Evolutionary conservation across 2,797 vertebrate species (phyloP).

Genomic region (Babyrousa celebensis): DNA sequence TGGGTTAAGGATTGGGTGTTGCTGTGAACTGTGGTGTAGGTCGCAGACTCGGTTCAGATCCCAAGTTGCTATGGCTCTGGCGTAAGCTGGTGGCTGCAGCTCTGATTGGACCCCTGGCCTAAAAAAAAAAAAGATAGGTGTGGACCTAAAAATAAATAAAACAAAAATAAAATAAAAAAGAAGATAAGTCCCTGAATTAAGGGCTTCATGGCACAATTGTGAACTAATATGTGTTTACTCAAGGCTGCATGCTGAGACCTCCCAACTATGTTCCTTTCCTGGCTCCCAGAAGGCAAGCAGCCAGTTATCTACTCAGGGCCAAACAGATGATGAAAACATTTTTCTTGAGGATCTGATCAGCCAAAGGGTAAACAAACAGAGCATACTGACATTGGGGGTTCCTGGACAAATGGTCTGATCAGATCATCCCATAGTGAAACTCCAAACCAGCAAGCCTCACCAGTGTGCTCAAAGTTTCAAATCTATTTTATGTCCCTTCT

Average conservation of each 20-base stretch:
- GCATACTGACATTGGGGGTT: neutral
- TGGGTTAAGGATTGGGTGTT: no score
- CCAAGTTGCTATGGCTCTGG: no score
- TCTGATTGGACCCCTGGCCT: no score
- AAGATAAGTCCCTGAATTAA: neutral
- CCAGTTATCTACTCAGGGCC: neutral
- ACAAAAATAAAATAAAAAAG: neutral
- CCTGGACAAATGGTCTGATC: neutral
- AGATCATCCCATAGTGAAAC: neutral
- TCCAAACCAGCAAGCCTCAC: neutral
- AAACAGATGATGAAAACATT: conserved; percentile 6
- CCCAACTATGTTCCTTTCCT: no score
- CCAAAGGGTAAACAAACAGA: neutral
- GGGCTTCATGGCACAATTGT: neutral
- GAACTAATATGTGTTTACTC: neutral
- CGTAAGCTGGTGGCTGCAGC: no score
- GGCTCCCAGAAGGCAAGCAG: neutral
- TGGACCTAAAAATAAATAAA: neutral
- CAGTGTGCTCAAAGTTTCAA: neutral
- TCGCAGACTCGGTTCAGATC: no score
- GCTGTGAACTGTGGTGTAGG: no score
- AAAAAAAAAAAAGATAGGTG: neutral
- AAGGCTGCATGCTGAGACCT: neutral
- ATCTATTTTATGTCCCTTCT: neutral
- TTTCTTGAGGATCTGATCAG: conserved; percentile 9